Evolutionary conservation across 2,113 vertebrate species (phyloP).

Genomic region (Rhadina sibilatrix): DNA sequence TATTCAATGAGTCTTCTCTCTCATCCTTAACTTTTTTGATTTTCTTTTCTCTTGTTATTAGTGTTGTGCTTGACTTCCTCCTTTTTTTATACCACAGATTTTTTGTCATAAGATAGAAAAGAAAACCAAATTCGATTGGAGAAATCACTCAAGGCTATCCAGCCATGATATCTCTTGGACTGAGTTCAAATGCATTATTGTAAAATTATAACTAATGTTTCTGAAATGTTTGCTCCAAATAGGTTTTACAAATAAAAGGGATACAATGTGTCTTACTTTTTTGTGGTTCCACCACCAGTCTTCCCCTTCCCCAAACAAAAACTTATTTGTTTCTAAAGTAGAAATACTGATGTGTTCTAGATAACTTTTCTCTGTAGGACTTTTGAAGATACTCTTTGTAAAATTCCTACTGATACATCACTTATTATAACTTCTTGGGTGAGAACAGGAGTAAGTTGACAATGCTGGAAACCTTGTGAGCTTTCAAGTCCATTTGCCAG

Average conservation of each 20-base stretch:
- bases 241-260: background rate
- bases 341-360: background rate
- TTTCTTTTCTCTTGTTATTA: background rate
- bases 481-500: background rate
- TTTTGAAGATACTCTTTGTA: background rate
- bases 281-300: rapidly evolving
- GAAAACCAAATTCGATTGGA: background rate
- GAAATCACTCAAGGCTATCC: background rate
- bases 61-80: background rate
- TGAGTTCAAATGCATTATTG: background rate
- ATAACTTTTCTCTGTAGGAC: background rate
- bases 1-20: background rate
- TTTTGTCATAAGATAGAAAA: background rate
- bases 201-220: background rate
- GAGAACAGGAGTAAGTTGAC: background rate
- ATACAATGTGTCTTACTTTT: background rate
- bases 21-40: background rate
- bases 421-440: background rate
- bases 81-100: background rate
- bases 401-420: background rate
- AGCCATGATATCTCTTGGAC: background rate
- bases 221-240: background rate
- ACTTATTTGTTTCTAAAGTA: background rate
- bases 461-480: background rate
- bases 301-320: background rate